Conservation (phyloP, 2,113 vertebrate species). For the Caloenas nicobarica region DNA sequence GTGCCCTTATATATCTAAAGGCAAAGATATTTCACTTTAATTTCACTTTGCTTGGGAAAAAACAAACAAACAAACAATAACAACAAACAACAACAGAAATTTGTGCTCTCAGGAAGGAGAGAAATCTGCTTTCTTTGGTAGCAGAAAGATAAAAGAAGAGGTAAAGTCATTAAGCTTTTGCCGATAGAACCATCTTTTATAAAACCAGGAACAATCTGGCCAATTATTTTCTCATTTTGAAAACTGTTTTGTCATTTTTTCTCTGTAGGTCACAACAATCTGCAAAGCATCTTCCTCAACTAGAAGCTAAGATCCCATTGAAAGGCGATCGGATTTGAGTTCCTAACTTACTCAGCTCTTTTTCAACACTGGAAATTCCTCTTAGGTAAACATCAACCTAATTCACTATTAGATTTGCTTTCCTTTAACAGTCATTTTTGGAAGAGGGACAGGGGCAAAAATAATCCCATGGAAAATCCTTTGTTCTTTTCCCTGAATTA, state of each 20-base stretch:
- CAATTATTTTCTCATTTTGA: neutral
- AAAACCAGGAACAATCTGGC: neutral
- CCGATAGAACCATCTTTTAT: neutral
- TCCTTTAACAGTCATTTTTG: too few relatives aligned
- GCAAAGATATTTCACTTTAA: neutral
- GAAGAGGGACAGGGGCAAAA: neutral
- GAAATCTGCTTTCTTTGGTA: neutral
- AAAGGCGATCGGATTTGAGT: neutral
- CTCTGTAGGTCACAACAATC: neutral
- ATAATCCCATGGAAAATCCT: accelerated
- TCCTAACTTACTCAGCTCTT: neutral
- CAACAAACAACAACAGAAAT: neutral
- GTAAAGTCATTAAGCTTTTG: neutral
- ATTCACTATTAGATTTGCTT: neutral
- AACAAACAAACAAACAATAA: accelerated
- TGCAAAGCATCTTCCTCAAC: neutral
- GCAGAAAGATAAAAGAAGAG: neutral
- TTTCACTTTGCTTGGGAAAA: neutral
- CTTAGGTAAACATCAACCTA: neutral
- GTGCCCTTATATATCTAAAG: neutral
- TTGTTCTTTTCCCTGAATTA: neutral
- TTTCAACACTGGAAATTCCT: neutral
- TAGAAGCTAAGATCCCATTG: neutral
- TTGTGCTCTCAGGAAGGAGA: neutral
- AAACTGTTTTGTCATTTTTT: neutral